Evolutionary conservation across 1,140 invertebrate species (phyloP).

Genomic region (Helicorthomorpha holstii): DNA sequence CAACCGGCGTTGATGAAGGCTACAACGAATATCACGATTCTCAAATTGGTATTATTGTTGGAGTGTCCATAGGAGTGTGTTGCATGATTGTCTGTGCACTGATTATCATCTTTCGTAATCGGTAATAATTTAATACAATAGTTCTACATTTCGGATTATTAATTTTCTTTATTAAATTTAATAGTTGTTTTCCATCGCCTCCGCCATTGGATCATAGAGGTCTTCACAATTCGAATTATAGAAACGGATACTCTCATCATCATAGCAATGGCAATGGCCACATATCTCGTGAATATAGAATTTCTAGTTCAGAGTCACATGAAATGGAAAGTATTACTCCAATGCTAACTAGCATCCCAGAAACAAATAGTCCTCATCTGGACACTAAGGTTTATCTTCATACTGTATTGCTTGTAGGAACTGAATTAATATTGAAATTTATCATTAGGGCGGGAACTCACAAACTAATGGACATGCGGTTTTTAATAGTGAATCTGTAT

Average conservation of each 20-base stretch:
- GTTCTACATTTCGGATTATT: not conserved
- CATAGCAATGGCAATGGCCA: constrained; percentile 16
- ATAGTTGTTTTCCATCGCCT: constrained; percentile 20
- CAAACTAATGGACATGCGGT: not conserved
- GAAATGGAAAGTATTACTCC: constrained; percentile 25
- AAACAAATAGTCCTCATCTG: constrained; percentile 19
- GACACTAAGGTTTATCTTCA: constrained; percentile 26
- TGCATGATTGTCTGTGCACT: constrained; percentile 13
- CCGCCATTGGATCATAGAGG: constrained; percentile 19
- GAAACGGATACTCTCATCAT: constrained; percentile 9
- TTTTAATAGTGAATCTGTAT: not conserved
- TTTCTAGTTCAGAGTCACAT: constrained; percentile 14
- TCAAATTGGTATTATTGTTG: constrained; percentile 14
- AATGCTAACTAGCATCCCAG: constrained; percentile 19
- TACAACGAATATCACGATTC: constrained; percentile 9
- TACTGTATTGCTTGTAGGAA: not conserved
- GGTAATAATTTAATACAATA: constrained; percentile 7
- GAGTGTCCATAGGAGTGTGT: constrained; percentile 13
- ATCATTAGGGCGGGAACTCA: not conserved
- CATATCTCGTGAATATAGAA: constrained; percentile 7
- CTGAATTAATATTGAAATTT: not conserved
- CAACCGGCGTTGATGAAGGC: not conserved
- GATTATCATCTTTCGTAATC: constrained; percentile 13
- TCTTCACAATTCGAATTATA: constrained; percentile 20
- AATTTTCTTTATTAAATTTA: not conserved